Base-by-base conservation (phyloP, 2,888 invertebrate species). In the Cosmorhoe ocellata region DNA sequence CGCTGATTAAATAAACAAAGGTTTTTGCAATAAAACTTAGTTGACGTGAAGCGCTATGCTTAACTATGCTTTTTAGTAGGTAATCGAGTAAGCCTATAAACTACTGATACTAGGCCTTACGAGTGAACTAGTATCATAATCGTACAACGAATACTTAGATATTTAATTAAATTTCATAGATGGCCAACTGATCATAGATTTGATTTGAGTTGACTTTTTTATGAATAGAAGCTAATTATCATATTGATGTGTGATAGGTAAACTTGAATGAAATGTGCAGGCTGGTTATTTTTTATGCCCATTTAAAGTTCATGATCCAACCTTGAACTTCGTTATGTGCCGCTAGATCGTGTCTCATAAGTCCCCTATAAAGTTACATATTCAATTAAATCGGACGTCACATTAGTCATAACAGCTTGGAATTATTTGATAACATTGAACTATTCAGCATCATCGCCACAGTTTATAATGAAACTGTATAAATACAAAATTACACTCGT, bases 261-360 rank as follows among this genome's bases (percentile, higher is more conserved):
- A 28, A 42, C 26, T 39, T 49, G 37, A 46, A 41, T 51, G 42
- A 37, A 18, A n/a, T 34, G 24, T 36, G 24, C 26, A 36, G 39
- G 49, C 40, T 37, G 41, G 56, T 38, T 52, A 41, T 28, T 51
- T 56, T 47, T 37, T 48, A 45, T 33, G 50, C 43, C 36, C 42
- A 31, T 42, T 53, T 59, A 65, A 66, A 69, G 65, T 65, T 70
- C 64, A 69, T 42, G 65, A 56, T 41, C 41, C 33, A 56, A 50
- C 69, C 69, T 61, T 68, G 69, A 69, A 67, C 70, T 72, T 69
- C 53, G 49, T 46, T 28, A 39, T 34, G 31, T 39, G 22, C 39
- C 24, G 40, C 22, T 14, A 31, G 40, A 45, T 38, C 33, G 37
- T 47, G 46, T 39, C 43, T 12, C 40, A 24, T 27, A 18, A 32